Evolutionary conservation across 2,888 invertebrate genomes (phyloP).

Genomic region (Anoncus sp.): DNA sequence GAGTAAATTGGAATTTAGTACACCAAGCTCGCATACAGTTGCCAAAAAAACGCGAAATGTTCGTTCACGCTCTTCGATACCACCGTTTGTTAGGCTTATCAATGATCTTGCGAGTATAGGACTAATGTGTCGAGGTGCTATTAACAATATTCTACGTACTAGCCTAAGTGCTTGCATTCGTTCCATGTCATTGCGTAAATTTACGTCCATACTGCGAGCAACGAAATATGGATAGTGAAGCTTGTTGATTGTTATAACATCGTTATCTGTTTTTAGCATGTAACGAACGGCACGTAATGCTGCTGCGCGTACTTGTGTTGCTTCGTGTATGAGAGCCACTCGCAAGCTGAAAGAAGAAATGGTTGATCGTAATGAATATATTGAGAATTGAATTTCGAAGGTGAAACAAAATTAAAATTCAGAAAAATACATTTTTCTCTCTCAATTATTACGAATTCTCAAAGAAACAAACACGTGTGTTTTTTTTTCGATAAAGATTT

Average conservation of each 20-base stretch:
- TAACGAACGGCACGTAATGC: slow-evolving; percentile 94
- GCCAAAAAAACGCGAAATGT: slow-evolving; percentile 94
- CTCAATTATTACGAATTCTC: too few relatives aligned
- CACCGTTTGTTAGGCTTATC: slow-evolving; percentile 92
- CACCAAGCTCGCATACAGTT: slow-evolving; percentile 94
- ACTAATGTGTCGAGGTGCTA: slow-evolving; percentile 89
- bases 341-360: slow-evolving; percentile 92
- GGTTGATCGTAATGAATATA: too few relatives aligned
- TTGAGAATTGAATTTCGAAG: too few relatives aligned
- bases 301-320: slow-evolving; percentile 95
- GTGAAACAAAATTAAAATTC: too few relatives aligned
- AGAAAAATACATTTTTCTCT: too few relatives aligned
- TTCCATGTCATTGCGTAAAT: slow-evolving; percentile 96
- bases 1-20: slow-evolving; percentile 92
- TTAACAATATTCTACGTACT: slow-evolving; percentile 88
- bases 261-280: slow-evolving; percentile 90
- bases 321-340: slow-evolving; percentile 92
- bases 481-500: too few relatives aligned
- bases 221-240: slow-evolving; percentile 94
- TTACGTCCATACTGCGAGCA: slow-evolving; percentile 94
- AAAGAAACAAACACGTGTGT: too few relatives aligned
- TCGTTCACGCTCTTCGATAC: slow-evolving; percentile 92
- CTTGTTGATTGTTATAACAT: slow-evolving; percentile 91
- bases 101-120: slow-evolving; percentile 91
- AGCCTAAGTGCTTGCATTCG: slow-evolving; percentile 96